Conservation (phyloP, 2,797 vertebrate genomes). For the Sebastolobus alascanus region DNA sequence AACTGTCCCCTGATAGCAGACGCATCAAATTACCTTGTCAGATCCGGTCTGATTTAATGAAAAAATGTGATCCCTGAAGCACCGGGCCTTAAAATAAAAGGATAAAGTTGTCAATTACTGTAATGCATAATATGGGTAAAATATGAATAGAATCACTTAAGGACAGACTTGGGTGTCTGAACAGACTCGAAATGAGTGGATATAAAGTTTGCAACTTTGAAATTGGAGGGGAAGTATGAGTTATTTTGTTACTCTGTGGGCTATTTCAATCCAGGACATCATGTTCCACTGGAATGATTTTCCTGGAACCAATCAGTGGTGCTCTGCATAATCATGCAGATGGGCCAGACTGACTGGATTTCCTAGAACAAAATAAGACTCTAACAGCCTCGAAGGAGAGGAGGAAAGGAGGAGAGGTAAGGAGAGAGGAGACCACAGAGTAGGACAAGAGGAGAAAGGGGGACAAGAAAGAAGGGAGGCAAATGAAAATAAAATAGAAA, state of each 20-base stretch:
- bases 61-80: conserved; percentile 55
- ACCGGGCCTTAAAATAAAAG: conserved; percentile 50
- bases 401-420: not conserved
- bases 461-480: not conserved
- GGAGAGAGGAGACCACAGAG: not conserved
- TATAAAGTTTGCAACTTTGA: conserved; percentile 59
- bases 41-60: conserved; percentile 59
- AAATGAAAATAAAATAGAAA: conserved; percentile 24
- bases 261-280: conserved; percentile 69
- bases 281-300: conserved; percentile 70
- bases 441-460: conserved; percentile 5
- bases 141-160: conserved; percentile 60
- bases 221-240: conserved; percentile 49
- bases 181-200: conserved; percentile 51
- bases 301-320: conserved; percentile 65
- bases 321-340: conserved; percentile 71
- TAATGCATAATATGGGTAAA: conserved; percentile 48
- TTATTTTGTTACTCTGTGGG: conserved; percentile 60
- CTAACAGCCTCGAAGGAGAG: conserved; percentile 33
- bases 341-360: conserved; percentile 63
- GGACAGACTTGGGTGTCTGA: conserved; percentile 40
- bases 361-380: conserved; percentile 64
- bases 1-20: conserved; percentile 62
- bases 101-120: conserved; percentile 59
- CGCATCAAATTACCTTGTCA: conserved; percentile 62